phyloP scores from a whole-genome alignment of 2,797 vertebrate species.

The Sebastes iracundus region DNA sequence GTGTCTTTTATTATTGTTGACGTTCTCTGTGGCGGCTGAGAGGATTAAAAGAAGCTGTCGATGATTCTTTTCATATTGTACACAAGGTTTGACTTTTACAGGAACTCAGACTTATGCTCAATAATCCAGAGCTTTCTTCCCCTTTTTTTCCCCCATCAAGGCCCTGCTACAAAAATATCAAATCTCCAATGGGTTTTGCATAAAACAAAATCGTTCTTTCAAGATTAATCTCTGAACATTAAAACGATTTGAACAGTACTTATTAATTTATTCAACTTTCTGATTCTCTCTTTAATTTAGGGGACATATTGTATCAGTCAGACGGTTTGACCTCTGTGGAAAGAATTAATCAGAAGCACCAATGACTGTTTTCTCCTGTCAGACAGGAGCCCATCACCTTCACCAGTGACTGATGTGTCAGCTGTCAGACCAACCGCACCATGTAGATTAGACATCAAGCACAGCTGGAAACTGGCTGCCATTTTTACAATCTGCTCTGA shows the following conservation, averaged over 20 bases:
- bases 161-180: not conserved
- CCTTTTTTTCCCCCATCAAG: not conserved
- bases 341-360: not conserved
- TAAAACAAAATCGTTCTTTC: not conserved
- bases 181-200: not conserved
- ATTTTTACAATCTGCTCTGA: slow-evolving; percentile 54
- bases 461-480: slow-evolving; percentile 37
- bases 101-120: not conserved
- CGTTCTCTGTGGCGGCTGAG: not conserved
- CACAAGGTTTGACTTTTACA: not conserved
- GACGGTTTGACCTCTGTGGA: slow-evolving; percentile 20
- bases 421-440: slow-evolving; percentile 39
- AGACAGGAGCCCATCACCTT: slow-evolving; percentile 1
- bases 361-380: slow-evolving; percentile 10
- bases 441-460: slow-evolving; percentile 58
- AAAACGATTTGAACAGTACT: not conserved
- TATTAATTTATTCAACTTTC: not conserved
- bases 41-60: slow-evolving; percentile 13
- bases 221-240: not conserved
- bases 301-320: not conserved
- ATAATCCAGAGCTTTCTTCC: not conserved
- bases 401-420: slow-evolving; percentile 33
- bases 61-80: slow-evolving; percentile 17
- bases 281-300: not conserved
- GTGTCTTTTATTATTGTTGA: slow-evolving; percentile 37